Percentiles rank a stretch among this genome's conserved stretches.
These are phyloP conservation scores for Psilanteris sp. DNA, from an alignment of 1,140 invertebrate genomes.

Conservation along the genomic window DNA sequence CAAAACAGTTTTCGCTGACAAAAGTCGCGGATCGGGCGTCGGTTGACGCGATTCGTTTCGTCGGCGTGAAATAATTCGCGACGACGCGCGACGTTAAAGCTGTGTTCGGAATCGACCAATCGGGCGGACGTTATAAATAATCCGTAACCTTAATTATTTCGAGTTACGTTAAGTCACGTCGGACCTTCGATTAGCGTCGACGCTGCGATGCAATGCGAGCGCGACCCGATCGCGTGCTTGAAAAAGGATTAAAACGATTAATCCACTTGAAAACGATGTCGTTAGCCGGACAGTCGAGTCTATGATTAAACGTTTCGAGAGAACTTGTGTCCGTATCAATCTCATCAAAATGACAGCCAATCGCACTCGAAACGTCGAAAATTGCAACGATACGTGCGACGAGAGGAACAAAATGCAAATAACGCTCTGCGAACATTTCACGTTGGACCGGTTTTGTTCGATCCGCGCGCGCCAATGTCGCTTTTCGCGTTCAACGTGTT, in stretches of 20 bases:
- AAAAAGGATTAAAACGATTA: constrained; percentile 58
- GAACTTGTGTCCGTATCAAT: constrained; percentile 29
- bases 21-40: too few relatives aligned
- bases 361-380: neutral
- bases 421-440: too few relatives aligned
- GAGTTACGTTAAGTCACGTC: constrained; percentile 25
- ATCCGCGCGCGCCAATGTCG: too few relatives aligned
- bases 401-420: constrained; percentile 1
- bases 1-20: neutral
- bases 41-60: too few relatives aligned
- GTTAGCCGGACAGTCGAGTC: constrained; percentile 28
- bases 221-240: constrained; percentile 31
- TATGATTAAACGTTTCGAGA: constrained; percentile 38
- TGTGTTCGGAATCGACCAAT: constrained; percentile 12
- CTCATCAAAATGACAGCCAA: constrained; percentile 19
- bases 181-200: constrained; percentile 40
- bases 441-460: too few relatives aligned
- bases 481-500: too few relatives aligned
- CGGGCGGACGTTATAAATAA: constrained; percentile 9
- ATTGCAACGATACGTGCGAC: neutral
- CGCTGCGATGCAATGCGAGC: constrained; percentile 19
- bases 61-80: too few relatives aligned
- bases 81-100: constrained; percentile 4
- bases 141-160: constrained; percentile 42
- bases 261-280: constrained; percentile 55